These are phyloP conservation scores for Aphidius gifuensis DNA, from an alignment of 1,140 invertebrate species.

Conservation along the genomic window DNA sequence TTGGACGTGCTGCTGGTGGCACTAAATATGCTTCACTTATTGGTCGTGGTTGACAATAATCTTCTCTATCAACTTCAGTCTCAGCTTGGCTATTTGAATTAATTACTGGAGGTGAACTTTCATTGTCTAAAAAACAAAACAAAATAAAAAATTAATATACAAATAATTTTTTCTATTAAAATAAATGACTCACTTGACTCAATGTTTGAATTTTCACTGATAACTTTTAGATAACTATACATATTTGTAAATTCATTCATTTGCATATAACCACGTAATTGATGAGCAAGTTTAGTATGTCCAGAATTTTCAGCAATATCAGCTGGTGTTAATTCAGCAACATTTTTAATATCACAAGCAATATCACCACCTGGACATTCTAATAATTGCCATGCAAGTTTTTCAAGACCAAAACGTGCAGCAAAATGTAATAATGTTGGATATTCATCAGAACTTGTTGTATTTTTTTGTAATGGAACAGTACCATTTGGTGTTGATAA, in stretches of 20 bases:
- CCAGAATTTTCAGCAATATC: conserved; percentile 74
- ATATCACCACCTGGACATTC: conserved; percentile 79
- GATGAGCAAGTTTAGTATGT: conserved; percentile 67
- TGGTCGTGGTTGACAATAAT: conserved; percentile 58
- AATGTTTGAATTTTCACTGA: conserved; percentile 58
- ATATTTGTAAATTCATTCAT: conserved; percentile 79
- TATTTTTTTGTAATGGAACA: conserved; percentile 40
- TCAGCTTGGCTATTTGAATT: conserved; percentile 18
- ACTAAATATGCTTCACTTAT: conserved; percentile 56
- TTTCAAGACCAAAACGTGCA: conserved; percentile 78
- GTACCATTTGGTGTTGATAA: conserved; percentile 54
- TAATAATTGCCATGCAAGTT: conserved; percentile 75
- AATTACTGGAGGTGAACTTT: conserved; percentile 26
- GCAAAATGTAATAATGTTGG: conserved; percentile 87
- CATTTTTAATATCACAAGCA: conserved; percentile 75
- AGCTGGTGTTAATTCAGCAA: conserved; percentile 73
- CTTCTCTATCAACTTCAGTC: conserved; percentile 43
- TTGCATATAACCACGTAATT: conserved; percentile 73
- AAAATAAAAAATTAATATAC: not conserved
- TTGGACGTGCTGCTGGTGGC: conserved; percentile 54
- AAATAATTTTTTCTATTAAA: conserved; percentile 12
- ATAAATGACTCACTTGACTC: conserved; percentile 44
- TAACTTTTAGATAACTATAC: conserved; percentile 79
- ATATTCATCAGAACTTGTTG: conserved; percentile 69
- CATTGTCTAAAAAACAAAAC: conserved; percentile 26